These are phyloP conservation scores for Orcinus orca DNA, from an alignment of 2,113 vertebrate species.

Conservation along the genomic window DNA sequence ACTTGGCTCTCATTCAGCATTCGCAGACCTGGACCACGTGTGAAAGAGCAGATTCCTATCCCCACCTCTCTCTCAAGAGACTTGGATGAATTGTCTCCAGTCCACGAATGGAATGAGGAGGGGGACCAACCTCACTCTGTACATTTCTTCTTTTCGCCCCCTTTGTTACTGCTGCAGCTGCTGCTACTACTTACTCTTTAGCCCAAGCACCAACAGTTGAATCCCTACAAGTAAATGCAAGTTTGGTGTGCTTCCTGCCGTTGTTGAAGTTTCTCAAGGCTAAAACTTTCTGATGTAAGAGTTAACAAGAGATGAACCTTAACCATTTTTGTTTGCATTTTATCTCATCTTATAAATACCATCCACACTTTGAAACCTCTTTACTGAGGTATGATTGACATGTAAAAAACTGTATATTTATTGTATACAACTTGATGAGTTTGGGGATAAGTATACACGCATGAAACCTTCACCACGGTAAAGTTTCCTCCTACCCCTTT, in stretches of 20 bases:
- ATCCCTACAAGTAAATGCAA: background rate
- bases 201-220: background rate
- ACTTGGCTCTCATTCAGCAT: background rate
- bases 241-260: background rate
- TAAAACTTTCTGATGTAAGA: background rate
- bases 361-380: background rate
- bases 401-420: background rate
- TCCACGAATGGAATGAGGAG: too few relatives aligned
- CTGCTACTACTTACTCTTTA: background rate
- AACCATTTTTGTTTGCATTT: background rate
- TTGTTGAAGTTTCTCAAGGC: background rate
- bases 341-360: background rate
- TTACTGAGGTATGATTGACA: background rate
- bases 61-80: rapidly evolving
- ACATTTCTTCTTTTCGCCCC: background rate
- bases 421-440: background rate
- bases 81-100: background rate
- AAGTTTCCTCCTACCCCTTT: too few relatives aligned
- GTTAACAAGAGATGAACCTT: background rate
- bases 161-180: background rate
- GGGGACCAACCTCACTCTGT: rapidly evolving
- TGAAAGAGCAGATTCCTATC: background rate
- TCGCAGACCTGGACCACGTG: background rate
- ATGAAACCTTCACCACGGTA: background rate
- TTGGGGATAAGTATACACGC: background rate